Evolutionary conservation across 2,797 vertebrate species (phyloP), one percentile per base, ranked within the genome.

Genomic region (Vipera ursinii): DNA sequence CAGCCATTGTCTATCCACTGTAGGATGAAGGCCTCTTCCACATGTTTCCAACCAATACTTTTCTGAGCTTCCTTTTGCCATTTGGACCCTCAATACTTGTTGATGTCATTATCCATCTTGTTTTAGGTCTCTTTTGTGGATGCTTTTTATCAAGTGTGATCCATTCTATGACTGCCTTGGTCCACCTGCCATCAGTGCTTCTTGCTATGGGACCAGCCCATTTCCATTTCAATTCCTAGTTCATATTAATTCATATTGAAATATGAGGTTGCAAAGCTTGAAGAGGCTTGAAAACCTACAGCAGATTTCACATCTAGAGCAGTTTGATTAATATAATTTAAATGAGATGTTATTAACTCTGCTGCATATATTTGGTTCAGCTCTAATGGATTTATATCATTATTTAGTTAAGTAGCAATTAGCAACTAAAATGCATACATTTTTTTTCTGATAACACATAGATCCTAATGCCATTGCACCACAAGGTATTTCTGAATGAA

Each of bases 301-400:
- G 59, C 28, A 89, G 32, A 89, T 89, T 89, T 92, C 88, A 92
- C 85, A 87, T 56, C 51, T 48, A 48, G 88, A 63, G 61, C 48
- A 65, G 59, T 85, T 26, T 90, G 88, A 92, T 92, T 89, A 92
- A 92, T 92, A 92, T 92, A 48, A 92, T 90, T 87, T 90, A 87
- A 90, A 92, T 90, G 38, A 90, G 55, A 87, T 51, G 89, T 87
- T 69, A 90, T 90, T 92, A 90, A 87, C 61, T 92, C 32, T 44
- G n/a, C 92, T 89, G 61, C 53, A 90, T 89, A 57, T 92, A 90
- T 73, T 92, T 92, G 32, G 61, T 90, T 92, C 89, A 90, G 61
- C 89, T 90, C 82, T 59, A 92, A 90, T 86, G 53, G 60, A n/a
- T 73, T 92, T 87, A 57, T 87, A 57, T 28, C 69, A 61, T 92